A percentile compares a stretch with the other conserved stretches of the same genome.
These are phyloP conservation scores for Oostethus manadensis DNA, from an alignment of 2,113 vertebrate species.

Conservation along the genomic window DNA sequence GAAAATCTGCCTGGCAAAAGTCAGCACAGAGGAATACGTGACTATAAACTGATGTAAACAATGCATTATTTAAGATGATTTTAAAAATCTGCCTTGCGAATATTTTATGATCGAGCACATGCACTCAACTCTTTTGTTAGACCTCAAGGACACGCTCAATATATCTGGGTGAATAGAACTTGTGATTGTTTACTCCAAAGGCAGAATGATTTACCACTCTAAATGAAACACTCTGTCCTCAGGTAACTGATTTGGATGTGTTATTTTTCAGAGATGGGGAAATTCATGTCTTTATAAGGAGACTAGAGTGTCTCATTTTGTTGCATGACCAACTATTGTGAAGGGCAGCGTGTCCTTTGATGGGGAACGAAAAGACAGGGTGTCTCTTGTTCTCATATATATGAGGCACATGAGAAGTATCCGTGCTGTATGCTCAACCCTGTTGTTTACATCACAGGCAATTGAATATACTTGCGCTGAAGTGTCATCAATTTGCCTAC, in stretches of 20 bases:
- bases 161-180: neutral
- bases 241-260: neutral
- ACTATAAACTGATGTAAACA: slow-evolving; percentile 1
- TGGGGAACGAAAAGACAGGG: no score
- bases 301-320: no score
- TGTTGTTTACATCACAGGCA: no score
- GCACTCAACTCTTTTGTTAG: neutral
- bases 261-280: neutral
- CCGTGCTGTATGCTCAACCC: no score
- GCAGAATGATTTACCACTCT: neutral
- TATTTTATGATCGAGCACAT: slow-evolving; percentile 4
- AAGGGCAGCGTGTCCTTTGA: no score
- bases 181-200: neutral
- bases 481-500: no score
- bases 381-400: no score
- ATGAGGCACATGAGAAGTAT: no score
- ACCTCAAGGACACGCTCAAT: slow-evolving; percentile 3
- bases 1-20: neutral
- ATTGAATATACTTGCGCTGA: no score
- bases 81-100: slow-evolving; percentile 2
- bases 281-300: no score
- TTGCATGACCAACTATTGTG: no score
- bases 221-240: neutral
- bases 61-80: slow-evolving; percentile 9
- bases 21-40: neutral